Evolutionary conservation across 1,140 invertebrate species (phyloP), one percentile per base, ranked within the genome.

Genomic region (Papilio dardanus): DNA sequence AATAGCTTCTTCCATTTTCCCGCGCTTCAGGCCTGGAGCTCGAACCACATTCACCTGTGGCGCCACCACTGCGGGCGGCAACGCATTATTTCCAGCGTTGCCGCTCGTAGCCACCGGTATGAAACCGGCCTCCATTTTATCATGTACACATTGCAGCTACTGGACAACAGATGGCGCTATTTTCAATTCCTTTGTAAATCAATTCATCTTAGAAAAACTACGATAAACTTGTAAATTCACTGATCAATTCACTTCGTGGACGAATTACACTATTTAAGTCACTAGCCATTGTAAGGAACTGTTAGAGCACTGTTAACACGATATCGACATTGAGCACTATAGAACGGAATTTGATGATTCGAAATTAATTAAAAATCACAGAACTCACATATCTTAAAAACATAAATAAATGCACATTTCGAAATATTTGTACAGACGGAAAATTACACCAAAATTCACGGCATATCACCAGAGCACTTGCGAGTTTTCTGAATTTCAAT

Each of bases 1-100:
- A 76, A 96, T 95, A 74, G 95, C 95, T 75, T 96, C 94, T 81
- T 96, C 96, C 83, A 95, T 95, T 88, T 96, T 96, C 68, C 96
- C 96, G 81, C 96, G 94, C 82, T 96, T 96, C 76, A 97, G 88
- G 37, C 95, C 96, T 3, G 96, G 96, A 77, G 96, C 96, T 78
- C 96, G 94, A 50, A 96, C 94, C 7, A 96, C 94, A 81, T 90
- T 92, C 78, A 79, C 89, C 31, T 88, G 83, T 87, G 89, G 88
- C 86, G 89, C 90, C 85, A 92, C 80, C 54, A 91, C 87, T 77
- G 85, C 76, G 58, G 85, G 79, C 69, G 83, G 85, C 75, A 83
- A 81, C 76, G 79, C 79, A n/a, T 31, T 76, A 21, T 82, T 82
- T 71, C 80, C 85, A 35, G 78, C 81, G 71, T 76, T 77, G 74